Conservation (phyloP, 1,140 invertebrate genomes). For the Orussus abietinus region DNA sequence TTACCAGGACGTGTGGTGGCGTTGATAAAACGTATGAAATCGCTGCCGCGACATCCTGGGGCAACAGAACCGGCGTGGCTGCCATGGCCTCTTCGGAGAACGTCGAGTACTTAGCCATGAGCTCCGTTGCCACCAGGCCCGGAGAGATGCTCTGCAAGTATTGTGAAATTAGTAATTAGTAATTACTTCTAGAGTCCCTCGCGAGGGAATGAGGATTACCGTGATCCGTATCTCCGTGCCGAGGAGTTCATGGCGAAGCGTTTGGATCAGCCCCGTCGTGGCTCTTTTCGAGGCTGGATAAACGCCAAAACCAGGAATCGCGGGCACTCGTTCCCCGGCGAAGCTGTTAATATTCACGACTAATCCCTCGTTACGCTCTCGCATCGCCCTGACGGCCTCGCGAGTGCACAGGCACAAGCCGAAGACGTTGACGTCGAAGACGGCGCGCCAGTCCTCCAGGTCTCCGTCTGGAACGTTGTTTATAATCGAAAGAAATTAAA, state of each 20-base stretch:
- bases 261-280: slow-evolving; percentile 57
- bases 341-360: slow-evolving; percentile 43
- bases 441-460: slow-evolving; percentile 35
- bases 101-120: too few species aligned
- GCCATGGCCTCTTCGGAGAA: slow-evolving; percentile 30
- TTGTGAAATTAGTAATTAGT: background rate
- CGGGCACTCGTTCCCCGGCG: slow-evolving; percentile 51
- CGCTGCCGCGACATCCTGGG: slow-evolving; percentile 55
- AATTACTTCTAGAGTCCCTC: background rate
- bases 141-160: slow-evolving; percentile 55
- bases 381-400: slow-evolving; percentile 56
- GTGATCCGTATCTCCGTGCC: slow-evolving; percentile 41
- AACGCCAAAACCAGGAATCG: slow-evolving; percentile 50
- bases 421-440: slow-evolving; percentile 57
- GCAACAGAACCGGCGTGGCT: slow-evolving; percentile 43
- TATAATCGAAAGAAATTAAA: too few species aligned
- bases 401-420: slow-evolving; percentile 54
- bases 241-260: slow-evolving; percentile 57
- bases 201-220: slow-evolving; percentile 15
- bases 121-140: slow-evolving; percentile 58
- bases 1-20: slow-evolving; percentile 36
- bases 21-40: slow-evolving; percentile 57
- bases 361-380: slow-evolving; percentile 21
- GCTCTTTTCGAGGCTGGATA: slow-evolving; percentile 61
- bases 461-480: slow-evolving; percentile 25